Percentiles rank a stretch among this genome's conserved stretches.
phyloP scores from a whole-genome alignment of 2,113 vertebrate species.

The Pelobates fuscus region DNA sequence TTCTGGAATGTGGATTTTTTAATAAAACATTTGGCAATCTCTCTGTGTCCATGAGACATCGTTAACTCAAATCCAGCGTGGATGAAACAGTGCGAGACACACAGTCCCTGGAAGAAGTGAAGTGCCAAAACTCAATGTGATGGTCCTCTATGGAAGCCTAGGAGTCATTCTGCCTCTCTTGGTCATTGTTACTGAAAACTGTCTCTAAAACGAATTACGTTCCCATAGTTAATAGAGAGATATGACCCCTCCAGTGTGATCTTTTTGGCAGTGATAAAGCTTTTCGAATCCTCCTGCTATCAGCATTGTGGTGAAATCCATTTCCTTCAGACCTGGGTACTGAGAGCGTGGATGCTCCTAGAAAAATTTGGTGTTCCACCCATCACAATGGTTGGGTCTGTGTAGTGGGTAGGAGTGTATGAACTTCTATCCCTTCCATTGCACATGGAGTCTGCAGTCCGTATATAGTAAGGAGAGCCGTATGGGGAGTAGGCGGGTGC shows the following conservation, averaged over 20 bases:
- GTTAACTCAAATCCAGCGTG: neutral
- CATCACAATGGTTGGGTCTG: slow-evolving; percentile 78
- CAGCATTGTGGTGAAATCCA: neutral
- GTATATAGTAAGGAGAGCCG: slow-evolving; percentile 87
- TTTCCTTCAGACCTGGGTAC: slow-evolving; percentile 42
- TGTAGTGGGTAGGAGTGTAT: slow-evolving; percentile 80
- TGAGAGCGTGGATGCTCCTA: slow-evolving; percentile 35
- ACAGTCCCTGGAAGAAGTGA: neutral
- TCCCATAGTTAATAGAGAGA: neutral
- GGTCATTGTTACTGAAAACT: slow-evolving; percentile 2
- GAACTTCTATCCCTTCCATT: slow-evolving; percentile 86
- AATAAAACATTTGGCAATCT: too few relatives aligned
- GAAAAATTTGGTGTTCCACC: slow-evolving; percentile 58
- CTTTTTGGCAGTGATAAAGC: slow-evolving; percentile 25
- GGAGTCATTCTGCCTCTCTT: neutral
- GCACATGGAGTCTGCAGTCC: slow-evolving; percentile 80
- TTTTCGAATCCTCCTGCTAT: neutral
- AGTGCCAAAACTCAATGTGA: neutral
- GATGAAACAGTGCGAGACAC: neutral
- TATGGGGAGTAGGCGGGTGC: slow-evolving; percentile 83
- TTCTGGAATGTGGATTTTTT: too few relatives aligned
- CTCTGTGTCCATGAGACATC: too few relatives aligned
- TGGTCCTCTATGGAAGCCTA: neutral
- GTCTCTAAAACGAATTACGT: neutral
- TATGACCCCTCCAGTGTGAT: neutral